phyloP scores from a whole-genome alignment of 2,113 vertebrate species.

The Cryptomyrus ogoouensis region DNA sequence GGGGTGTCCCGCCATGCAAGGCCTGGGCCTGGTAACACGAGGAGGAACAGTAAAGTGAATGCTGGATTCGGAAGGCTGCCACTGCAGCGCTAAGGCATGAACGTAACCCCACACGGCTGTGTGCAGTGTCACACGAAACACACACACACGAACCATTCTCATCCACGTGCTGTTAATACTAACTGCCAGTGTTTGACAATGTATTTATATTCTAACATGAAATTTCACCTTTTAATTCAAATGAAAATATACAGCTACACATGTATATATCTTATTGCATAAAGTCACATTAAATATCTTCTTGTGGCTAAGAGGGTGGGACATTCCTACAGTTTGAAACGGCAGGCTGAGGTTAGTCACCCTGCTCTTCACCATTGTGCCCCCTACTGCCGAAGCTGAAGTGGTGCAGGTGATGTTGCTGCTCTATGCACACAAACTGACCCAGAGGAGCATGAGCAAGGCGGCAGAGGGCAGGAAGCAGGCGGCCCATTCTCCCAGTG shows the following conservation, averaged over 20 bases:
- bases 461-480: not conserved
- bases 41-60: too few relatives aligned
- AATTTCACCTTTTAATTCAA: not conserved
- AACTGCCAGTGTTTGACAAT: not conserved
- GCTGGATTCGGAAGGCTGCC: too few relatives aligned
- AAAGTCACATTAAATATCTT: not conserved
- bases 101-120: not conserved
- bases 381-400: not conserved
- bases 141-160: not conserved
- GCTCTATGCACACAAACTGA: not conserved
- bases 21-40: too few relatives aligned
- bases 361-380: not conserved
- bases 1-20: too few relatives aligned
- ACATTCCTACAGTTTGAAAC: not conserved
- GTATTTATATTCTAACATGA: not conserved
- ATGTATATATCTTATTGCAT: not conserved
- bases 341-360: not conserved
- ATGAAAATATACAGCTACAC: not conserved
- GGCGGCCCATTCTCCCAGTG: slow-evolving; percentile 23
- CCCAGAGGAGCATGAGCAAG: not conserved
- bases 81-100: not conserved
- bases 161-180: not conserved
- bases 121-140: not conserved
- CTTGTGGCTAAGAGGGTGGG: not conserved
- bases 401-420: not conserved